Evolutionary conservation across 2,888 invertebrate species (phyloP), one percentile per base, ranked within the genome.

Genomic region (Rhogogaster chlorosoma): DNA sequence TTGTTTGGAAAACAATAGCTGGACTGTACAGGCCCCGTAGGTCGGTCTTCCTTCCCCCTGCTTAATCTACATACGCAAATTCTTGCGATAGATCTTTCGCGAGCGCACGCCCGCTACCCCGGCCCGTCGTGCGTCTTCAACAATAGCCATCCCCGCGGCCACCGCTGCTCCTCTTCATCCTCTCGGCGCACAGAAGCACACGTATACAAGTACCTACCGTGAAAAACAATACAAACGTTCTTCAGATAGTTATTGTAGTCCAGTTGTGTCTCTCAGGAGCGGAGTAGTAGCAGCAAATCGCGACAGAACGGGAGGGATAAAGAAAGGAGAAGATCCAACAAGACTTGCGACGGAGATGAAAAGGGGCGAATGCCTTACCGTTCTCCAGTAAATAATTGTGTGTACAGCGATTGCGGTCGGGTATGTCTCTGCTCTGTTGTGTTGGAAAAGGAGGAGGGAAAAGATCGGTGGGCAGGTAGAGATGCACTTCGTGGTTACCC

Each of bases 41-140:
- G 84, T 86, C 85, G 85, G 84, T 64, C 82, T 42, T 57, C 61
- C 88, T 87, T 86, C 88, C 87, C 87, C 87, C 85, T 86, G 86
- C 89, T 91, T 92, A 91, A 92, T 92, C 91, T 92, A 90, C 93
- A 92, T 92, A 91, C 90, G 90, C 90, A 89, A 91, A 90, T 91
- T 90, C 89, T 90, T 89, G 89, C 92, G 91, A 91, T 92, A 91
- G 91, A 92, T 92, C 92, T 91, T 89, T 89, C 88, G 88, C 89
- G 88, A 84, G 80, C 83, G 83, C 83, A 67, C 83, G 67, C 83
- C 67, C 45, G 67, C 9, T 32, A 15, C 53, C 53, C 36, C n/a
- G 61, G 10, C 61, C 77, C 87, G 87, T 84, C 87, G 90, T 89
- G 90, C 90, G 89, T 91, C 90, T 89, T 89, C 90, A 91, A 92